Evolutionary conservation across 2,113 vertebrate species (phyloP).

Genomic region (Trematocara macrostoma): DNA sequence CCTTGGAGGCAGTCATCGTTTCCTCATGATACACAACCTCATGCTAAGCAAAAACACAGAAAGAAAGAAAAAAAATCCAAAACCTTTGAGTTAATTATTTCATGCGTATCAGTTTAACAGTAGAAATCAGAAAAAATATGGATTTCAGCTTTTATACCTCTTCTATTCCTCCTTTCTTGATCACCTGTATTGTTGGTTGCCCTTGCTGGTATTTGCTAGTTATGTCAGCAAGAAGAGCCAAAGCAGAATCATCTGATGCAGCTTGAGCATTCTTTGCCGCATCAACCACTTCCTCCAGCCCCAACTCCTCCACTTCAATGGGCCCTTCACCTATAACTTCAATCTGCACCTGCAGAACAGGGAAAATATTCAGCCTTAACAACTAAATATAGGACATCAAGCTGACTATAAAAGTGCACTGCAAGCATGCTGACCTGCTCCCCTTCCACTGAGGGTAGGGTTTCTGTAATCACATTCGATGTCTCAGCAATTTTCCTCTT

Average conservation of each 20-base stretch:
- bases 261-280: slow-evolving; percentile 78
- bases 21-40: slow-evolving; percentile 80
- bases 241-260: slow-evolving; percentile 88
- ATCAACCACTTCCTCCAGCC: slow-evolving; percentile 80
- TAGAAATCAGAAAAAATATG: background rate
- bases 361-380: background rate
- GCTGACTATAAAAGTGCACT: background rate
- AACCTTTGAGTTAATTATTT: background rate
- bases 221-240: slow-evolving; percentile 93
- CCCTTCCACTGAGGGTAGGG: slow-evolving; percentile 79
- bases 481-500: slow-evolving; percentile 91
- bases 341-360: slow-evolving; percentile 76
- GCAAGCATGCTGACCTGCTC: slow-evolving; percentile 61
- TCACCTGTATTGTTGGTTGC: slow-evolving; percentile 65
- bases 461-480: slow-evolving; percentile 88
- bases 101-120: background rate
- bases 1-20: slow-evolving; percentile 82
- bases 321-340: slow-evolving; percentile 83
- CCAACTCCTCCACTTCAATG: slow-evolving; percentile 80
- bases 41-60: background rate
- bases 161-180: slow-evolving; percentile 50
- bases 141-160: slow-evolving; percentile 17
- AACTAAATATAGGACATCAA: background rate
- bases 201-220: slow-evolving; percentile 97
- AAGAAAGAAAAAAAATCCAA: fast-evolving